These are phyloP conservation scores for Callipepla squamata DNA, from an alignment of 2,113 vertebrate species.

Conservation along the genomic window DNA sequence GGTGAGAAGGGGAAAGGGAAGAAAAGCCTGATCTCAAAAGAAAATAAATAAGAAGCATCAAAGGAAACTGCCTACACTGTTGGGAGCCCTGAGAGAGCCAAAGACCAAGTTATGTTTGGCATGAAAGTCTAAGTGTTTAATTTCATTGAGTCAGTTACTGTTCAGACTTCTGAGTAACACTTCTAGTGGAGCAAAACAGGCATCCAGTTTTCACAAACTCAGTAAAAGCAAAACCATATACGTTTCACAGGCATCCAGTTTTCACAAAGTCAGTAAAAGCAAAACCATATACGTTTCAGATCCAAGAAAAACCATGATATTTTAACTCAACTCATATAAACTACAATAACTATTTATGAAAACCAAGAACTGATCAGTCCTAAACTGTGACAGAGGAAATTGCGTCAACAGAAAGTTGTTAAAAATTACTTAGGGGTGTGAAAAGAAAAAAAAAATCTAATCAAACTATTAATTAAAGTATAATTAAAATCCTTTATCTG, in stretches of 20 bases:
- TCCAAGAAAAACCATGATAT: neutral
- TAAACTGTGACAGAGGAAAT: neutral
- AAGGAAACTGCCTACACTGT: constrained; percentile 10
- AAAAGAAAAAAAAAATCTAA: neutral
- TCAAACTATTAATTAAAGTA: neutral
- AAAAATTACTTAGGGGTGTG: neutral
- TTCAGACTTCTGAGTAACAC: neutral
- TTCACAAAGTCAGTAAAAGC: neutral
- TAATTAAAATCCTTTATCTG: no score
- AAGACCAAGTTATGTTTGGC: constrained; percentile 29
- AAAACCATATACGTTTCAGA: neutral
- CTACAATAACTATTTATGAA: neutral
- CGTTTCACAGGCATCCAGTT: neutral
- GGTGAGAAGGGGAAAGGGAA: neutral
- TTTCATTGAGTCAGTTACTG: neutral
- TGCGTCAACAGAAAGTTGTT: neutral
- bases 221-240: neutral
- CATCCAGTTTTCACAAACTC: neutral
- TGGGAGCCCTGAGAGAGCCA: neutral
- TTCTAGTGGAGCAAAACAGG: neutral
- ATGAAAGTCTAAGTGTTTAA: neutral
- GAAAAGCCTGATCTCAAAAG: neutral
- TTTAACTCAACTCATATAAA: neutral
- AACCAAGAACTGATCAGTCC: neutral
- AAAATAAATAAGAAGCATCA: constrained; percentile 27